phyloP scores from a whole-genome alignment of 2,113 vertebrate species.

The Alectura lathami region DNA sequence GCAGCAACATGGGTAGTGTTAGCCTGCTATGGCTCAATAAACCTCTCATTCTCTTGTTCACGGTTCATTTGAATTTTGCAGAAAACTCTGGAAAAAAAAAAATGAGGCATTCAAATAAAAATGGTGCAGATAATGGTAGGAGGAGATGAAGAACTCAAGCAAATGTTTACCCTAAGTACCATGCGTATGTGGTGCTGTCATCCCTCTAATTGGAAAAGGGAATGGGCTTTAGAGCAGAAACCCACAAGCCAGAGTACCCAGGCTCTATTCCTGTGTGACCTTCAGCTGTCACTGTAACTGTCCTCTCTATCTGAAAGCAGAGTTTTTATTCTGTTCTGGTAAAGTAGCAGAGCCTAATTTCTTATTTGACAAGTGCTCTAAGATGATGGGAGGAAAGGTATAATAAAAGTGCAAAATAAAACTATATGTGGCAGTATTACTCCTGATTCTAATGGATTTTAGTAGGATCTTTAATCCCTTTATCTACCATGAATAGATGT shows the following conservation, averaged over 20 bases:
- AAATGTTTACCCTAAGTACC: constrained; percentile 64
- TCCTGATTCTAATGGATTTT: constrained; percentile 60
- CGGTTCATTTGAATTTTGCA: constrained; percentile 74
- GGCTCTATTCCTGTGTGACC: constrained; percentile 46
- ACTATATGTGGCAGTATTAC: constrained; percentile 53
- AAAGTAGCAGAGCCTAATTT: constrained; percentile 50
- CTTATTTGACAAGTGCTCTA: constrained; percentile 49
- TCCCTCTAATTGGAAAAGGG: constrained; percentile 45
- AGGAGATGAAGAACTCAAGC: constrained; percentile 65
- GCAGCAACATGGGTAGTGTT: constrained; percentile 58
- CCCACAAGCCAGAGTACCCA: background rate
- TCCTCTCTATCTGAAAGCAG: constrained; percentile 13
- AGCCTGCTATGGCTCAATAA: constrained; percentile 70
- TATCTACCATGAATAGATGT: constrained; percentile 53
- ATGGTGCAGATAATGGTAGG: constrained; percentile 63
- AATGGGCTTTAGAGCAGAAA: constrained; percentile 52
- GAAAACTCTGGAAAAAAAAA: constrained; percentile 53
- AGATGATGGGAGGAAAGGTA: constrained; percentile 32
- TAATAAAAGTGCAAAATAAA: constrained; percentile 65
- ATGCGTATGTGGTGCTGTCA: constrained; percentile 43
- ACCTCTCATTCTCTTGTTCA: constrained; percentile 68
- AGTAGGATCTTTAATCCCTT: constrained; percentile 58
- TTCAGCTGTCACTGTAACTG: constrained; percentile 31
- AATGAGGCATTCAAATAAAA: constrained; percentile 61
- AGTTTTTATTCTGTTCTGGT: constrained; percentile 39